These are phyloP conservation scores for Oncorhynchus gorbuscha DNA, from an alignment of 2,113 vertebrate genomes.

Conservation along the genomic window DNA sequence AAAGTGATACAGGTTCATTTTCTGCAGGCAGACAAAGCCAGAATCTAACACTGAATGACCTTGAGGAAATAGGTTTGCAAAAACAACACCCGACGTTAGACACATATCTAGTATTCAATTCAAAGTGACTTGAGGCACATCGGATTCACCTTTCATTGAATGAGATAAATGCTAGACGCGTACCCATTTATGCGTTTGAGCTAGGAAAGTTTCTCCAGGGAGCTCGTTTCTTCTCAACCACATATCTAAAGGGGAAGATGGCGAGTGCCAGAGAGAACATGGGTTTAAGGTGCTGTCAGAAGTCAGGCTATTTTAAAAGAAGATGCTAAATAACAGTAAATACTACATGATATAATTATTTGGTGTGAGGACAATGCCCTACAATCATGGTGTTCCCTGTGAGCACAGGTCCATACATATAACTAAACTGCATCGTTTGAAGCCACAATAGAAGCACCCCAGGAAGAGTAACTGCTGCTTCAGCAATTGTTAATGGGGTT, in stretches of 20 bases:
- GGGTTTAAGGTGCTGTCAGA: too few relatives aligned
- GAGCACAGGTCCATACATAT: too few relatives aligned
- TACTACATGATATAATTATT: too few relatives aligned
- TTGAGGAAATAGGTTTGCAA: background rate
- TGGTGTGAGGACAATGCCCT: too few relatives aligned
- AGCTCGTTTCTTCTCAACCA: background rate
- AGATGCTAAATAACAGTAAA: too few relatives aligned
- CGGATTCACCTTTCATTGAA: background rate
- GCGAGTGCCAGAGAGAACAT: too few relatives aligned
- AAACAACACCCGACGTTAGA: background rate
- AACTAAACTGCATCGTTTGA: too few relatives aligned
- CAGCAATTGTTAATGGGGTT: background rate
- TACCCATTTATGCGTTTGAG: background rate
- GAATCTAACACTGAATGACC: background rate
- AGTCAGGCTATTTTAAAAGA: too few relatives aligned
- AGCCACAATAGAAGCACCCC: too few relatives aligned
- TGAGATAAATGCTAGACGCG: background rate
- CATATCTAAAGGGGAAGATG: background rate
- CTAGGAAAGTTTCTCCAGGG: background rate
- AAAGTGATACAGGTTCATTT: background rate
- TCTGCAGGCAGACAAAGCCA: background rate
- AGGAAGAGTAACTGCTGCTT: background rate
- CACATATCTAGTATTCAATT: background rate
- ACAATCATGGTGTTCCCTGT: too few relatives aligned
- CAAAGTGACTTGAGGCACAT: background rate